Percentiles rank a stretch among this genome's conserved stretches.
Evolutionary conservation across 1,140 invertebrate species (phyloP).

Genomic region (Panagrolaimus sp.): DNA sequence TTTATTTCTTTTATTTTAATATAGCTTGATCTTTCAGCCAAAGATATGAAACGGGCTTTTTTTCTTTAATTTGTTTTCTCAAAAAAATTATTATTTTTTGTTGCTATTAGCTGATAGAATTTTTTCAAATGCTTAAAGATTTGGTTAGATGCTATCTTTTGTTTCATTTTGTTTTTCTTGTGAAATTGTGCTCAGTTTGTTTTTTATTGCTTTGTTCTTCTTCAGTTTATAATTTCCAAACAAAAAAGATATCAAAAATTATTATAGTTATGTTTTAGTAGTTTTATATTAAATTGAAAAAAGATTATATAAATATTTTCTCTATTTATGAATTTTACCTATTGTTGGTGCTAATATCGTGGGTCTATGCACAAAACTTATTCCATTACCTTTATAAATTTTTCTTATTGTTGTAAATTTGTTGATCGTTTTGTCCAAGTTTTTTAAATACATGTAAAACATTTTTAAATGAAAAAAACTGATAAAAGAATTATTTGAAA

Average conservation of each 20-base stretch:
- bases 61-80: constrained; percentile 1
- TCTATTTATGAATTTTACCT: not conserved
- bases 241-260: not conserved
- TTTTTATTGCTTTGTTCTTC: not conserved
- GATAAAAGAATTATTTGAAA: too few species aligned
- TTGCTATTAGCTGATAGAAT: not conserved
- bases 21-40: too few species aligned
- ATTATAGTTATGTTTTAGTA: too few species aligned
- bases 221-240: not conserved
- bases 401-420: too few species aligned
- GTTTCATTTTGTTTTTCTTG: constrained; percentile 2
- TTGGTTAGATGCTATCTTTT: not conserved
- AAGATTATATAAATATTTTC: not conserved
- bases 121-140: not conserved
- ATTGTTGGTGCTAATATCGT: not conserved
- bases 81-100: not conserved
- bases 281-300: not conserved
- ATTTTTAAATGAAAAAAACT: too few species aligned
- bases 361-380: too few species aligned
- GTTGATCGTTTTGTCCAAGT: too few species aligned
- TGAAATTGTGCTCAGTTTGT: not conserved
- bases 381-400: too few species aligned
- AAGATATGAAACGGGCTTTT: too few species aligned
- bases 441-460: too few species aligned
- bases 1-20: too few species aligned